Evolutionary conservation across 2,113 vertebrate genomes (phyloP), one percentile per base, ranked within the genome.

Genomic region (Hemibagrus wyckioides): DNA sequence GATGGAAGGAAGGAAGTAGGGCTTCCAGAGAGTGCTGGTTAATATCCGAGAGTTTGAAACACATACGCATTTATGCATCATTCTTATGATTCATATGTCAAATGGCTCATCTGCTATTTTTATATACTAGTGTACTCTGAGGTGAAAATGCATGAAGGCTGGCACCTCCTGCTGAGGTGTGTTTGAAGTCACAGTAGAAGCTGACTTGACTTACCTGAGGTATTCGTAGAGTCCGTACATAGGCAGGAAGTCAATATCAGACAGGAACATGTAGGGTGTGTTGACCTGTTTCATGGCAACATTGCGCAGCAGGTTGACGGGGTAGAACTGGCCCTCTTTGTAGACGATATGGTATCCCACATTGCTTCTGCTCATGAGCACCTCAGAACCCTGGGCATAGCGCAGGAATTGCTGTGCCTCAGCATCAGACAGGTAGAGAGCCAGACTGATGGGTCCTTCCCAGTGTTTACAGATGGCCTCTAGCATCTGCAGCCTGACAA

Each of bases 381-480:
- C 97, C 91, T 99, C 98, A 0, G 98, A 99, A 91, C 97, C 98
- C 93, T 99, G 98, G n/a, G 98, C 97, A 0, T 99, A 99, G 89
- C 98, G 97, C 65, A 99, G 96, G 90, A 99, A 99, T 92, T 99
- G 98, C 94, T 99, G 98, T 59, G 98, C 98, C 90, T 99, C 98
- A 0, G 98, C 98, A 0, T 99, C 98, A 0, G 98, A 99, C 90
- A 99, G 96, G 93, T 99, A 99, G 2, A 99, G 96, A 1, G 98
- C 98, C 93, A 99, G 93, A 93, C 98, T 99, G 95, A 99, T 96
- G 52, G 98, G 98, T 6, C 98, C 98, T 71, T 99, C 98, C 98
- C 98, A 99, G 95, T 99, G 98, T 88, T 99, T 99, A 92, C 98
- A 99, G 94, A 99, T 99, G 91, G 98, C 97, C 93, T 99, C 98